phyloP scores from a whole-genome alignment of 2,888 invertebrate species.

The Ephialtes manifestator region DNA sequence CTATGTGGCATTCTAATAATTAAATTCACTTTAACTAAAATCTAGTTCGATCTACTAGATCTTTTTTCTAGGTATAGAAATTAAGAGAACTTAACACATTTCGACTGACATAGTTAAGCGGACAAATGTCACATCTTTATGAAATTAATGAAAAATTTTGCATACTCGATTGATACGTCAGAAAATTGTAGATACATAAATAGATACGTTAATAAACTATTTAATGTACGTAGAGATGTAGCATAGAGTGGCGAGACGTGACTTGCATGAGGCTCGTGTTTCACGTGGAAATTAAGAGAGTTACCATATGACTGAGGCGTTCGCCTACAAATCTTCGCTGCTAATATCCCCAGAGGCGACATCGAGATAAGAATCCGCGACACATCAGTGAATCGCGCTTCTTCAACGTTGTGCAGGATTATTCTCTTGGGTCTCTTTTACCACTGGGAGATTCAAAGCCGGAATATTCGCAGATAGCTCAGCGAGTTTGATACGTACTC shows the following conservation, averaged over 20 bases:
- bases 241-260: background rate
- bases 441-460: background rate
- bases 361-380: slow-evolving; percentile 22
- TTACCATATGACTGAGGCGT: background rate
- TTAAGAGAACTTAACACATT: background rate
- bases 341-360: slow-evolving; percentile 11
- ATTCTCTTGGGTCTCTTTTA: background rate
- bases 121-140: background rate
- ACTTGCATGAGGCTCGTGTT: background rate
- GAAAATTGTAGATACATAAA: background rate
- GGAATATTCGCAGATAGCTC: background rate
- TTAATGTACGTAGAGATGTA: background rate
- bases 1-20: too few relatives aligned
- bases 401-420: background rate
- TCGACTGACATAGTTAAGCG: background rate
- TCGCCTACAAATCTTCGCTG: background rate
- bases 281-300: slow-evolving; percentile 16
- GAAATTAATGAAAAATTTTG: background rate
- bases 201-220: slow-evolving; percentile 5
- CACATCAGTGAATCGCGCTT: background rate
- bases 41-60: too few relatives aligned
- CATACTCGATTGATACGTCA: background rate
- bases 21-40: too few relatives aligned
- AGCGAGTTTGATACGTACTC: background rate
- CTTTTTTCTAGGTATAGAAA: too few relatives aligned